Percentiles rank a stretch among this genome's conserved stretches.
Conservation (phyloP, 53 echinoderm and acorn worm genomes). For the Holothuria leucospilota region DNA sequence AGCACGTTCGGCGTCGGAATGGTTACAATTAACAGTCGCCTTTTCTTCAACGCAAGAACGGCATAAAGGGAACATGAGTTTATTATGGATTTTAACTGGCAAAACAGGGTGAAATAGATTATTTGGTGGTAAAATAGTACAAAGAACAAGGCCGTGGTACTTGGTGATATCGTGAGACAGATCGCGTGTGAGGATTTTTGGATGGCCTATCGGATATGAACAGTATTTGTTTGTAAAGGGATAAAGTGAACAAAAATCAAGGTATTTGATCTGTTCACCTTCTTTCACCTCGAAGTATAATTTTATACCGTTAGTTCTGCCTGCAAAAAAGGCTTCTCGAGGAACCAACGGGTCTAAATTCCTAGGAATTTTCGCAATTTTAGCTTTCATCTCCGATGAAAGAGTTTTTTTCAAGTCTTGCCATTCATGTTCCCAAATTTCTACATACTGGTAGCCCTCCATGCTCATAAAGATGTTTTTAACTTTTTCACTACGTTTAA, state of each 20-base stretch:
- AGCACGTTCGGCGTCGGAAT: constrained; percentile 37
- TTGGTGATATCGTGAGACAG: constrained; percentile 24
- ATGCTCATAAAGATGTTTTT: too few relatives aligned
- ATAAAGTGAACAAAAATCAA: too few relatives aligned
- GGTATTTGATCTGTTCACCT: constrained; percentile 61
- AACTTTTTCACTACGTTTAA: too few relatives aligned
- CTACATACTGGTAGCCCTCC: constrained; percentile 5
- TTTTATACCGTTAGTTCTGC: too few relatives aligned
- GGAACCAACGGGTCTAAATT: constrained; percentile 14
- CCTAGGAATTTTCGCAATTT: neutral
- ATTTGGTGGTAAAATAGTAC: constrained; percentile 58
- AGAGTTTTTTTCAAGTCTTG: neutral
- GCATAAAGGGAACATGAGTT: constrained; percentile 74
- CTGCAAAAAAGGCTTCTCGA: constrained; percentile 58
- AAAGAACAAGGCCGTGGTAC: constrained; percentile 64
- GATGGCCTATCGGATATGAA: too few relatives aligned
- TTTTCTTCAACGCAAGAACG: constrained; percentile 59
- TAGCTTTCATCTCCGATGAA: constrained; percentile 2
- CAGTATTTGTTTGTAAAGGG: too few relatives aligned
- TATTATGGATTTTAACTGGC: too few relatives aligned
- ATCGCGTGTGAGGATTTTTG: too few relatives aligned
- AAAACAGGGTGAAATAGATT: too few relatives aligned
- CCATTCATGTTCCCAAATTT: constrained; percentile 32
- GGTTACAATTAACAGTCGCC: too few relatives aligned
- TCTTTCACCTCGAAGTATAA: constrained; percentile 20